Evolutionary conservation across 2,113 vertebrate species (phyloP).

Genomic region (sheep (Ovis aries)): ARS-UI_Ramb_v3.0 NC_056055.1:128035501-128036000

Average conservation of each 20-base stretch:
- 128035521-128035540: neutral
- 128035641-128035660: neutral
- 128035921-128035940: neutral
- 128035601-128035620: neutral
- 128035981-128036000: neutral
- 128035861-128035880: neutral
- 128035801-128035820: neutral
- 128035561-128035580: neutral
- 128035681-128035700: neutral
- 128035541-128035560: neutral
- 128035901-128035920: neutral
- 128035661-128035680: neutral
- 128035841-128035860: neutral
- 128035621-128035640: neutral
- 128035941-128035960: neutral
- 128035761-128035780: neutral
- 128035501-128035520: neutral
- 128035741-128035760: neutral
- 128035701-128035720: neutral
- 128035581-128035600: neutral
- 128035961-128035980: neutral
- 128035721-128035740: neutral
- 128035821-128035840: neutral
- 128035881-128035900: neutral
- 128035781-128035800: neutral